Percentiles rank a stretch among this genome's conserved stretches.
phyloP scores from a whole-genome alignment of 1,140 invertebrate species.

The Sogatella furcifera region DNA sequence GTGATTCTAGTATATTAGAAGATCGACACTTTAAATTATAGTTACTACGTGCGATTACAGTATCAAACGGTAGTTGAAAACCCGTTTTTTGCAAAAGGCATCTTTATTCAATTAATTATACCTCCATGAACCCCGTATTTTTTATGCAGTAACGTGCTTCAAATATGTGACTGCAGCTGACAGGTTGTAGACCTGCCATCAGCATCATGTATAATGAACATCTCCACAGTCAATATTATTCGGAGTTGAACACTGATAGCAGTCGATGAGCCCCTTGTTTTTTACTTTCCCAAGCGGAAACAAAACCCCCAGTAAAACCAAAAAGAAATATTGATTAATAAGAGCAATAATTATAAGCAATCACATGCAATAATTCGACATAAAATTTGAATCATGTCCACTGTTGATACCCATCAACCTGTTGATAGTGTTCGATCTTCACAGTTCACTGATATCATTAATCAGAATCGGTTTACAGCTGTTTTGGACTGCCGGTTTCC shows the following conservation, averaged over 20 bases:
- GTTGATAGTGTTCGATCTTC: too few species aligned
- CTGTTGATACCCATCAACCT: neutral
- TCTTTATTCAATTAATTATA: slow-evolving; percentile 18
- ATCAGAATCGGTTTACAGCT: too few species aligned
- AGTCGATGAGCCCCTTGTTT: slow-evolving; percentile 39
- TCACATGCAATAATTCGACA: neutral
- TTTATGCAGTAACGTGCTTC: slow-evolving; percentile 80
- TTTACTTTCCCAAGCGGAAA: neutral
- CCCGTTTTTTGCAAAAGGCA: too few species aligned
- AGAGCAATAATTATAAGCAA: neutral
- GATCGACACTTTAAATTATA: too few species aligned
- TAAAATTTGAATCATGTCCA: neutral
- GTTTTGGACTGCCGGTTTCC: too few species aligned
- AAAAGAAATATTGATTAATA: neutral
- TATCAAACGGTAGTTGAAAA: too few species aligned
- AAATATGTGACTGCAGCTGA: slow-evolving; percentile 61
- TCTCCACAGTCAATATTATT: slow-evolving; percentile 64
- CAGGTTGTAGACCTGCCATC: slow-evolving; percentile 45
- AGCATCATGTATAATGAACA: slow-evolving; percentile 45
- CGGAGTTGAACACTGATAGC: slow-evolving; percentile 72
- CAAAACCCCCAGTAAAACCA: neutral
- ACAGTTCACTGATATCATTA: too few species aligned
- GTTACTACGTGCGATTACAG: too few species aligned
- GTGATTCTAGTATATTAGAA: too few species aligned
- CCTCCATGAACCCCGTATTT: slow-evolving; percentile 49